phyloP scores from a whole-genome alignment of 1,140 invertebrate species.

The Macrotrachela quadricornifera region DNA sequence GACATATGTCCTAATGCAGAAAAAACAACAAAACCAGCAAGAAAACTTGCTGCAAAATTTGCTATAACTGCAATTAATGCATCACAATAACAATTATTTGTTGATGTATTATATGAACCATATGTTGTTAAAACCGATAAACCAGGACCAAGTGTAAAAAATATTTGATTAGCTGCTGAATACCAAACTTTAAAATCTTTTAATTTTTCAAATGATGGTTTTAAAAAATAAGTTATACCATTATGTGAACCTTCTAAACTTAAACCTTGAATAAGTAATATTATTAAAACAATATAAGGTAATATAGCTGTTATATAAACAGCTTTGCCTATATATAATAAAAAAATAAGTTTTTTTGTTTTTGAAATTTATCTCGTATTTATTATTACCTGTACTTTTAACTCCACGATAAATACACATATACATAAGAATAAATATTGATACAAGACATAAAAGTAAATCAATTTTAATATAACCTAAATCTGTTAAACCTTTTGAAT shows the following conservation, averaged over 20 bases:
- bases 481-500: constrained; percentile 1
- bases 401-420: constrained; percentile 6
- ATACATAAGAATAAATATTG: constrained; percentile 6
- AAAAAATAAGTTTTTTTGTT: no score
- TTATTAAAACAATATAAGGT: constrained; percentile 4
- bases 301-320: constrained; percentile 2
- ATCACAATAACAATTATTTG: constrained; percentile 1
- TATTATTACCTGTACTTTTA: constrained; percentile 21
- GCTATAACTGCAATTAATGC: neutral
- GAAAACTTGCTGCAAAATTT: constrained; percentile 4
- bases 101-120: constrained; percentile 1
- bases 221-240: constrained; percentile 6
- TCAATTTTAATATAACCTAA: constrained; percentile 1
- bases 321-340: neutral
- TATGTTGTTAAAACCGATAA: constrained; percentile 55
- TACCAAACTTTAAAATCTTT: constrained; percentile 55
- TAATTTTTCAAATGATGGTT: constrained; percentile 5
- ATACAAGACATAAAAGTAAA: neutral
- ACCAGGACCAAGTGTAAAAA: constrained; percentile 85
- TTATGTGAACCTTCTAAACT: constrained; percentile 2
- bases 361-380: neutral
- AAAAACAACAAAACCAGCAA: constrained; percentile 7
- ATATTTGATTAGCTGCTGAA: constrained; percentile 88
- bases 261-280: constrained; percentile 2
- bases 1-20: constrained; percentile 6